These are phyloP conservation scores for Orbicella faveolata DNA, from an alignment of 64 coral and sea anemone species.

Conservation along the genomic window DNA sequence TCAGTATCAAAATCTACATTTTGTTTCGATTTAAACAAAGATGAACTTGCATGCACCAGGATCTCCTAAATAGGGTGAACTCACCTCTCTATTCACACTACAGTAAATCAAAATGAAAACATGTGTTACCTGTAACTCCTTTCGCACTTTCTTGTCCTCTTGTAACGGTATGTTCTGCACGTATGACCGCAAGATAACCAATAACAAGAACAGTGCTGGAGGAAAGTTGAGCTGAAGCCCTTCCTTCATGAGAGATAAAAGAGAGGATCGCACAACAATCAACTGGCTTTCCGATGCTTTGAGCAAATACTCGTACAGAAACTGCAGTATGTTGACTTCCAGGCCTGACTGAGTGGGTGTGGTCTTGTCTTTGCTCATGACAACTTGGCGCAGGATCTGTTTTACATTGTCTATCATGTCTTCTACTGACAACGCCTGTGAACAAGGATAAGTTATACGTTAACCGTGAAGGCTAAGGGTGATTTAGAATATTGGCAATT, in stretches of 20 bases:
- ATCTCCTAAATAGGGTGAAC: no score
- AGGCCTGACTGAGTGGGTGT: conserved; percentile 75
- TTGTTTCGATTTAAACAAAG: no score
- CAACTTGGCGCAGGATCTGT: conserved; percentile 84
- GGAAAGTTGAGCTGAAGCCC: conserved; percentile 90
- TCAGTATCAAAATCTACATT: no score
- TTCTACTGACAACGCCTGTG: conserved; percentile 85
- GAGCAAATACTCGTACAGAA: conserved; percentile 80
- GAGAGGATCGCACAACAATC: conserved; percentile 58
- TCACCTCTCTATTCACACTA: not conserved
- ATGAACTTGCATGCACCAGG: no score
- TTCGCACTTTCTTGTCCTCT: conserved; percentile 90
- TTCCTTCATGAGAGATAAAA: conserved; percentile 88
- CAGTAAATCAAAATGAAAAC: not conserved
- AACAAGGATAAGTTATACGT: not conserved
- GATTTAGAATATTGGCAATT: no score
- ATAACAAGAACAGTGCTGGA: conserved; percentile 84
- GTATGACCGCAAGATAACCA: conserved; percentile 91
- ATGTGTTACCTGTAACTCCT: conserved; percentile 82
- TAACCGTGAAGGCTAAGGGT: no score
- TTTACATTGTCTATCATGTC: conserved; percentile 84
- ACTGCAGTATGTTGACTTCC: conserved; percentile 90
- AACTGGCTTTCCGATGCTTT: conserved; percentile 74
- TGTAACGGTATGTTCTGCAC: conserved; percentile 78
- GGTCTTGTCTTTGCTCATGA: conserved; percentile 83